phyloP scores from a whole-genome alignment of 2,113 vertebrate species.

The Microtus pennsylvanicus region DNA sequence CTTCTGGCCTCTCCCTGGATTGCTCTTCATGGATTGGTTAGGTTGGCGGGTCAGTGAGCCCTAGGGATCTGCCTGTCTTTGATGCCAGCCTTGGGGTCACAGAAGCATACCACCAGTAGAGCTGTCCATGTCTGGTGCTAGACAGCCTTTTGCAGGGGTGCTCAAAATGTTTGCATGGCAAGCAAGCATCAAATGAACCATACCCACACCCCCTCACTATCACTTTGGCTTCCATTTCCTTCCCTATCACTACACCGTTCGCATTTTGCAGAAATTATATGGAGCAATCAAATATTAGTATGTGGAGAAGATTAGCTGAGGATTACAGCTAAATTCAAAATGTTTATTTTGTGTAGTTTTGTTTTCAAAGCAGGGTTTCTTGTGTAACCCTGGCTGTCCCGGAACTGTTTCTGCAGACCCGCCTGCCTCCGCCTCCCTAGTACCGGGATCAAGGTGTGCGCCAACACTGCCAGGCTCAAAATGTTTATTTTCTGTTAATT shows the following conservation, averaged over 20 bases:
- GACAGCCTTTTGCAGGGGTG: too few species aligned
- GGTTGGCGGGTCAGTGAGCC: neutral
- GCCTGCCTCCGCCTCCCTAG: neutral
- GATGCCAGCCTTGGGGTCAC: neutral
- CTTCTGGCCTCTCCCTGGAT: neutral
- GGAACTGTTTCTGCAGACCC: neutral
- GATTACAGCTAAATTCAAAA: slow-evolving; percentile 73
- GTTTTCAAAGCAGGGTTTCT: neutral
- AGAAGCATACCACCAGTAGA: neutral
- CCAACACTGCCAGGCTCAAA: neutral
- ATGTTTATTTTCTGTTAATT: neutral
- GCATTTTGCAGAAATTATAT: slow-evolving; percentile 33
- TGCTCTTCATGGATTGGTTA: neutral
- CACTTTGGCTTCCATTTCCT: slow-evolving; percentile 29
- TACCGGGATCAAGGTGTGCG: neutral
- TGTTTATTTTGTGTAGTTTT: slow-evolving; percentile 38
- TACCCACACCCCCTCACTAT: neutral
- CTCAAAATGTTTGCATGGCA: neutral
- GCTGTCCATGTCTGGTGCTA: neutral
- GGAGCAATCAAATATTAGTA: slow-evolving; percentile 73
- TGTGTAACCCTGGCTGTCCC: neutral
- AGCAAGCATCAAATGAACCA: neutral
- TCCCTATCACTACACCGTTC: neutral
- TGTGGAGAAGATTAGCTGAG: slow-evolving; percentile 68
- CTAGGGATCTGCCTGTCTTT: neutral